phyloP scores from a whole-genome alignment of 2,797 vertebrate genomes.

The Epinephelus malabaricus region DNA sequence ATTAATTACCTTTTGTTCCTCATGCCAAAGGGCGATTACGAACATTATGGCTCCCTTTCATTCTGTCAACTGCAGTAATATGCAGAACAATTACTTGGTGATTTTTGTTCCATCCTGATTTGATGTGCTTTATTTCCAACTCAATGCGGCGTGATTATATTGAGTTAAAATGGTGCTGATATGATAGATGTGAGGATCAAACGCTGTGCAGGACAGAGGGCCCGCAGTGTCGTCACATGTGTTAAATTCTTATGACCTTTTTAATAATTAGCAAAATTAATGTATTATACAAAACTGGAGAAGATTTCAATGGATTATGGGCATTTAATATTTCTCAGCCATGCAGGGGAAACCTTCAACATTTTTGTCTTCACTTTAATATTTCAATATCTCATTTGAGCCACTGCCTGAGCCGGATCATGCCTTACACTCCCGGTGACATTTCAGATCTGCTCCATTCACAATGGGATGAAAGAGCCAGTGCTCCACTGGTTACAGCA shows the following conservation, averaged over 20 bases:
- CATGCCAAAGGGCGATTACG: not conserved
- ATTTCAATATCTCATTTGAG: conserved; percentile 79
- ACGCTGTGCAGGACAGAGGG: conserved; percentile 9
- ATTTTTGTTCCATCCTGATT: conserved; percentile 16
- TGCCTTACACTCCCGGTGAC: conserved; percentile 64
- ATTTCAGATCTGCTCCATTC: conserved; percentile 56
- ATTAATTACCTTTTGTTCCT: conserved; percentile 23
- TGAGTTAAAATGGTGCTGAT: not conserved
- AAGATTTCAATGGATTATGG: conserved; percentile 53
- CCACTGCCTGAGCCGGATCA: conserved; percentile 51
- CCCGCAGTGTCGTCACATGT: conserved; percentile 15
- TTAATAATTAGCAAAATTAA: conserved; percentile 61
- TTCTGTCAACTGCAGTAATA: conserved; percentile 33
- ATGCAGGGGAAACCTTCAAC: conserved; percentile 51
- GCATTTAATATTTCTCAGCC: conserved; percentile 57
- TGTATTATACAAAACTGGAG: conserved; percentile 44
- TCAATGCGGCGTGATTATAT: conserved; percentile 20
- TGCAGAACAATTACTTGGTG: conserved; percentile 19
- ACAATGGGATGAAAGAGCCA: conserved; percentile 58
- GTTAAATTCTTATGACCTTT: conserved; percentile 43
- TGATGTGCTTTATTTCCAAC: conserved; percentile 29
- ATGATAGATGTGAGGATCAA: conserved; percentile 19
- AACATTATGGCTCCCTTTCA: conserved; percentile 33
- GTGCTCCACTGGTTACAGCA: conserved; percentile 11
- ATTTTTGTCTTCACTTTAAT: conserved; percentile 70